A percentile compares a stretch with the other conserved stretches of the same genome.
Evolutionary conservation across 2,113 vertebrate genomes (phyloP).

Genomic region (Chrysochloris asiatica): DNA sequence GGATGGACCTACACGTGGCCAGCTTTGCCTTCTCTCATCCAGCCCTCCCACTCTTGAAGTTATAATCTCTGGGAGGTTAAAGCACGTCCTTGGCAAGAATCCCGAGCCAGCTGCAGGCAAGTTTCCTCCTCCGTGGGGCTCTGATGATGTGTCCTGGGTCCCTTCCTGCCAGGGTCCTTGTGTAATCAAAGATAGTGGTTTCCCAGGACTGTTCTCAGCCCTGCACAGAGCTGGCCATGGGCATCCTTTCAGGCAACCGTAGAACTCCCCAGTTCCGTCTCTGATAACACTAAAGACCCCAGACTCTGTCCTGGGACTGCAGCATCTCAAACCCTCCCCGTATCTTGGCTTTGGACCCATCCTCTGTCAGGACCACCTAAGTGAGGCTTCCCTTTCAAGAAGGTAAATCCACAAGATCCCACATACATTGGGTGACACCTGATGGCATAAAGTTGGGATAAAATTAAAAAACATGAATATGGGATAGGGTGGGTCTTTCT

Average conservation of each 20-base stretch:
- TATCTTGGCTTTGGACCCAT: no score
- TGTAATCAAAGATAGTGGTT: accelerated
- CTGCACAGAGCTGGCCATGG: accelerated
- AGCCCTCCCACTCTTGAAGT: background rate
- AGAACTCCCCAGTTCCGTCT: accelerated
- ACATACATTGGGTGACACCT: accelerated
- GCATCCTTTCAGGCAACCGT: background rate
- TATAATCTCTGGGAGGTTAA: background rate
- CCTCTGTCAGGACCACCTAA: background rate
- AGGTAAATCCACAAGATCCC: background rate
- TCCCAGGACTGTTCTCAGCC: no score
- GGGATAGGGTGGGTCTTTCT: background rate
- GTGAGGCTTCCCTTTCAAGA: background rate
- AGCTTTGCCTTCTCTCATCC: background rate
- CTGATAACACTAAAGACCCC: accelerated
- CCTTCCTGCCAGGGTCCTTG: background rate
- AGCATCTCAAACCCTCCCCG: accelerated
- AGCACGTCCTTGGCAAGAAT: background rate
- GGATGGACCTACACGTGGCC: accelerated
- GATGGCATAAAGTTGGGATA: accelerated
- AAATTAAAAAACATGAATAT: accelerated
- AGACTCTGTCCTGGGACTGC: accelerated
- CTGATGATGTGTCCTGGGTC: background rate
- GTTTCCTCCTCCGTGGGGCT: background rate
- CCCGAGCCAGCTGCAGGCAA: constrained; percentile 7